These are phyloP conservation scores for Limnephilus lunatus DNA, from an alignment of 2,888 invertebrate genomes.

Conservation along the genomic window DNA sequence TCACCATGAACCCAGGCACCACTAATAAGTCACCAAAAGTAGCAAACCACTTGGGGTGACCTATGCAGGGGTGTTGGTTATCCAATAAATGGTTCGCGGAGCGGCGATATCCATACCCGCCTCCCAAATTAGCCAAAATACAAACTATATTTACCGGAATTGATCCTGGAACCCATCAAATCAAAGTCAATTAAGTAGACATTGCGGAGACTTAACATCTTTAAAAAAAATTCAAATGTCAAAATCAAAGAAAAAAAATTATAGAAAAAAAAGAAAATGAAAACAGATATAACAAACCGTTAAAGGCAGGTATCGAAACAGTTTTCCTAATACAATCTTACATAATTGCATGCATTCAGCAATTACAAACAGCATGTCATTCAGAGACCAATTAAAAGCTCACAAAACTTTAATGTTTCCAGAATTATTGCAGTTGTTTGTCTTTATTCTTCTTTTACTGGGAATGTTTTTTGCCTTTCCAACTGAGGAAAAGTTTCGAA, in stretches of 20 bases:
- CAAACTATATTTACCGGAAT: background rate
- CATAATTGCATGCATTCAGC: no score
- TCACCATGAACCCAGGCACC: no score
- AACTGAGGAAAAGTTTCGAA: constrained; percentile 53
- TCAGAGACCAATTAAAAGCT: constrained; percentile 30
- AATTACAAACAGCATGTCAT: background rate
- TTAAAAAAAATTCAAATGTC: background rate
- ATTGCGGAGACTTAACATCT: background rate
- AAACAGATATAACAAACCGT: no score
- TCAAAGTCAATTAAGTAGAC: background rate
- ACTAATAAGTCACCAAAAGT: no score
- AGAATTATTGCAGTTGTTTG: constrained; percentile 13
- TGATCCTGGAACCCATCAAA: background rate
- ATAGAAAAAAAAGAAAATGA: no score
- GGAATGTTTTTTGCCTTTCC: constrained; percentile 12
- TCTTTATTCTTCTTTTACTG: constrained; percentile 49
- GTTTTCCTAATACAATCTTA: background rate
- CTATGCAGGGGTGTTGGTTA: no score
- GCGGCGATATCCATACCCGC: no score
- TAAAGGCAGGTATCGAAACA: background rate
- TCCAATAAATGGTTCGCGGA: no score
- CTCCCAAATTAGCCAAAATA: no score
- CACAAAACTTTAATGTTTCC: constrained; percentile 26
- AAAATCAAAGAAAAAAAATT: no score
- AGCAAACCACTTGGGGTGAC: no score